Evolutionary conservation across 1,140 invertebrate species (phyloP), one percentile per base, ranked within the genome.

Genomic region (Drosophila arizonae): DNA sequence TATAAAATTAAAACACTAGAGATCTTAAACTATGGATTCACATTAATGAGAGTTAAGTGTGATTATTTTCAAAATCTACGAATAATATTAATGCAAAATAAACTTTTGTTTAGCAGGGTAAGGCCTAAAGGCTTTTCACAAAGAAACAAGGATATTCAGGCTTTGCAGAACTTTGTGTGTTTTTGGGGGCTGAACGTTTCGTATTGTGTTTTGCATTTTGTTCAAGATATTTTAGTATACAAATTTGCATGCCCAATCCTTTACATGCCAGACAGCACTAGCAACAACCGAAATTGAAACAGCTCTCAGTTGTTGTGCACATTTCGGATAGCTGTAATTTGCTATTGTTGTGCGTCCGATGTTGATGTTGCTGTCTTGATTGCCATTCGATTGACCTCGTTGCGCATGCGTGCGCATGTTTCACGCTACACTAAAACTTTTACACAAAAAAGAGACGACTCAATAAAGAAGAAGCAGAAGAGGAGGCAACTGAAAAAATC

Each of bases 381-480:
- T 85, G 84, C 82, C 82, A 87, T 87, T 87, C 72, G 82, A 87
- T 87, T 87, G 82, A 87, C 82, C 82, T 88, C 82, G 82, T 87
- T 87, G 84, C 82, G 82, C 82, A 87, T 87, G 82, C 82, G 82
- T 87, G 82, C 82, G 76, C 82, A 82, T 87, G 82, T 87, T 87
- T 88, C 82, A 88, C 79, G 84, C 82, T 87, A 87, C 76, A 87
- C 79, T 79, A 87, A 69, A 82, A 88, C 73, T 87, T 76, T 87
- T 82, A 79, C 82, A 79, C 67, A 81, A 52, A 26, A 15, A 26
- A 15, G 15, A 10, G 28, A 30, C 28, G 28, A 21, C 8, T 8
- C 33, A 30, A 28, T 15, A 41, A 33, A 46, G 50, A 4, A 69
- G 9, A 9, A 46, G 21, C 1, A 45, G 17, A 50, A 36, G 17